phyloP scores from a whole-genome alignment of 2,888 invertebrate genomes.

The Mellilla xanthometata region DNA sequence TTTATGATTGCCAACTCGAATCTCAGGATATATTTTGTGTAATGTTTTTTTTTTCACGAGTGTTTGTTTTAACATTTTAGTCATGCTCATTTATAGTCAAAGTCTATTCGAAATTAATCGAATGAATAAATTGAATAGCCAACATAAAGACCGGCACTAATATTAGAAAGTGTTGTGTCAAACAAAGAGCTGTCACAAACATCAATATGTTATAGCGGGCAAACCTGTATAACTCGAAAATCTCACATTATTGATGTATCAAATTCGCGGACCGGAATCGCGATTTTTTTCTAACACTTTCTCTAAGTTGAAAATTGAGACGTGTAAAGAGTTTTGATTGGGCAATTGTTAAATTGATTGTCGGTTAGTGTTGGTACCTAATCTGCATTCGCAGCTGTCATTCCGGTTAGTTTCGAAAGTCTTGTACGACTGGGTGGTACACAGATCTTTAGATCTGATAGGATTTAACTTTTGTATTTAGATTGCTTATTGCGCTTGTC shows the following conservation, averaged over 20 bases:
- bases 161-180: constrained; percentile 31
- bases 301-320: constrained; percentile 18
- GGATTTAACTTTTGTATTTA: constrained; percentile 5
- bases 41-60: too few species aligned
- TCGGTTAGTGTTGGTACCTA: constrained; percentile 5
- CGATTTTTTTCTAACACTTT: constrained; percentile 26
- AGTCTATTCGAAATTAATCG: neutral
- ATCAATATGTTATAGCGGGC: constrained; percentile 21
- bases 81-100: neutral
- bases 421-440: constrained; percentile 15
- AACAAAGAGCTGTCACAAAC: constrained; percentile 32
- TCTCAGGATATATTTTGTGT: too few species aligned
- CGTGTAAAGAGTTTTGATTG: constrained; percentile 4
- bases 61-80: too few species aligned
- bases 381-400: constrained; percentile 22
- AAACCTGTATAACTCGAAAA: constrained; percentile 5
- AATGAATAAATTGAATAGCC: neutral
- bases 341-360: constrained; percentile 8
- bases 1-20: too few species aligned
- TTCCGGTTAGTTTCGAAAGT: constrained; percentile 32
- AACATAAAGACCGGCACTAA: constrained; percentile 8
- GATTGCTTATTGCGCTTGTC: neutral
- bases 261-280: constrained; percentile 20
- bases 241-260: constrained; percentile 6
- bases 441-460: constrained; percentile 11